Conservation (phyloP, 2,113 vertebrate genomes). For the Alaudala cheleensis region DNA sequence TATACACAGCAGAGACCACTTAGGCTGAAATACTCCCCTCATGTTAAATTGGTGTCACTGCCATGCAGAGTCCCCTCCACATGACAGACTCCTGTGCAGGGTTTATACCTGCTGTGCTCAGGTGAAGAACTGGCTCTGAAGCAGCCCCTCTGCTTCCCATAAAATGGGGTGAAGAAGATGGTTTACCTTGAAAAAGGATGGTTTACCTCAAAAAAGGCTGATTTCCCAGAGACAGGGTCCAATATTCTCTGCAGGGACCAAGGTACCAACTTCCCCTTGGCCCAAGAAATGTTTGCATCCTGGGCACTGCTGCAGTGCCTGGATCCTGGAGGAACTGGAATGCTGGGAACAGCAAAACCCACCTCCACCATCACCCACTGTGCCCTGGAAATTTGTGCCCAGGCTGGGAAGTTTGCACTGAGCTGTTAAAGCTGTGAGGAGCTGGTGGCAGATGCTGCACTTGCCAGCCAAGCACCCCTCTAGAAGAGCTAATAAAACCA, state of each 20-base stretch:
- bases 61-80: neutral
- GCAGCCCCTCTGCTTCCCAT: neutral
- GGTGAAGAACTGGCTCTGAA: neutral
- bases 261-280: neutral
- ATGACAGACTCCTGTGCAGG: neutral
- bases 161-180: neutral
- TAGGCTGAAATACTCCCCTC: neutral
- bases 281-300: neutral
- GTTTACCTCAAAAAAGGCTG: neutral
- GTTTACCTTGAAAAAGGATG: neutral
- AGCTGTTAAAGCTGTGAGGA: neutral
- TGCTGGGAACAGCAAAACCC: neutral
- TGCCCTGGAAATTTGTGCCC: neutral
- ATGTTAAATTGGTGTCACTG: neutral
- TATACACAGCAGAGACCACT: neutral
- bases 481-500: neutral
- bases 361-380: rapidly evolving
- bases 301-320: neutral
- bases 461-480: slow-evolving; percentile 37
- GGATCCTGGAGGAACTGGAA: neutral
- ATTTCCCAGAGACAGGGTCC: rapidly evolving
- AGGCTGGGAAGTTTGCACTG: neutral
- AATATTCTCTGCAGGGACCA: rapidly evolving
- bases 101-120: neutral
- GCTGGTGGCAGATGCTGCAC: slow-evolving; percentile 31